Percentiles rank a stretch among this genome's conserved stretches.
These are phyloP conservation scores for Macroglossus sobrinus DNA, from an alignment of 2,113 vertebrate genomes.

Conservation along the genomic window DNA sequence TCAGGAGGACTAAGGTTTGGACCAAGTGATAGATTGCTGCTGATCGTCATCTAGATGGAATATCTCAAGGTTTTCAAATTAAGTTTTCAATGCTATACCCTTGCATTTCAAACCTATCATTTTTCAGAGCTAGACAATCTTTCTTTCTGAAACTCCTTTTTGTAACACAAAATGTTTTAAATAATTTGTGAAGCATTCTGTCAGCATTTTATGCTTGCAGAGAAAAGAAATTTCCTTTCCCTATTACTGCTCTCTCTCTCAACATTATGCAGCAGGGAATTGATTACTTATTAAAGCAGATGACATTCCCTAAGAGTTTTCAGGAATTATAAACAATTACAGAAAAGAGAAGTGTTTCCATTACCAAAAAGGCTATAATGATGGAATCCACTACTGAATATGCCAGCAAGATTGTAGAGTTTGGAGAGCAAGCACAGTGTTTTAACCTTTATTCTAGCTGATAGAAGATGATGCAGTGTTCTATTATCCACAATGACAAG, in stretches of 20 bases:
- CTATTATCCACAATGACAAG: conserved; percentile 76
- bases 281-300: conserved; percentile 32
- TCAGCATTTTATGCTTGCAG: conserved; percentile 48
- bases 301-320: conserved; percentile 43
- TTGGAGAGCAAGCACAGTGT: conserved; percentile 62
- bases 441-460: conserved; percentile 69
- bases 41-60: not conserved
- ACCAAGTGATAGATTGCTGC: conserved; percentile 1
- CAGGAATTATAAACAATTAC: conserved; percentile 69
- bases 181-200: conserved; percentile 60
- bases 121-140: conserved; percentile 67
- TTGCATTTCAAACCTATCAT: conserved; percentile 58
- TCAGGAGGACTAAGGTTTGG: not conserved
- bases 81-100: conserved; percentile 30
- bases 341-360: conserved; percentile 65
- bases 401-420: conserved; percentile 43
- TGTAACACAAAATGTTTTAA: conserved; percentile 61
- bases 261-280: not conserved
- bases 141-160: conserved; percentile 47
- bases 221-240: conserved; percentile 38
- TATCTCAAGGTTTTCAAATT: conserved; percentile 39
- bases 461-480: conserved; percentile 80
- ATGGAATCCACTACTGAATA: conserved; percentile 49
- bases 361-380: conserved; percentile 47
- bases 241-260: conserved; percentile 34